A percentile compares a stretch with the other conserved stretches of the same genome.
These are phyloP conservation scores for Quadriops clusia DNA, from an alignment of 2,888 invertebrate species.

Conservation along the genomic window DNA sequence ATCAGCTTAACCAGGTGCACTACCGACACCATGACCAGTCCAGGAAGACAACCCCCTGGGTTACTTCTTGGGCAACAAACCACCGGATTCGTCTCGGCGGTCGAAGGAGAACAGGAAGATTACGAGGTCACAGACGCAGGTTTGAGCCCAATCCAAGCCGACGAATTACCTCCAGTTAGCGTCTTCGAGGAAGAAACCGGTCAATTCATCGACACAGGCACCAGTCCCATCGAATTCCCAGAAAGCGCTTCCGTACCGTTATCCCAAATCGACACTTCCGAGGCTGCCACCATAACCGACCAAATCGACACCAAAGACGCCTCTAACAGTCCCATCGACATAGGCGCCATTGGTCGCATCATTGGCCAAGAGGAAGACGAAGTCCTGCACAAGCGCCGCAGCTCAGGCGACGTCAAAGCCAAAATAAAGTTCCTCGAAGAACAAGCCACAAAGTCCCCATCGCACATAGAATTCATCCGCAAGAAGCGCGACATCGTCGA, in stretches of 20 bases:
- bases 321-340: conserved; percentile 40
- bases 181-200: conserved; percentile 33
- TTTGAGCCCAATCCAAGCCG: conserved; percentile 43
- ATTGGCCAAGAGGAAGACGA: conserved; percentile 31
- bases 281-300: conserved; percentile 41
- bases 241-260: conserved; percentile 33
- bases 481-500: conserved; percentile 30
- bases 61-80: conserved; percentile 32
- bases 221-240: conserved; percentile 41
- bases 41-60: conserved; percentile 31
- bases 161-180: conserved; percentile 33
- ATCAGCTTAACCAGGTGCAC: conserved; percentile 42
- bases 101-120: conserved; percentile 37
- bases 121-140: conserved; percentile 44
- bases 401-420: conserved; percentile 44
- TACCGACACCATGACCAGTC: conserved; percentile 36
- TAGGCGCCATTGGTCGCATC: conserved; percentile 8
- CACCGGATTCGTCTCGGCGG: conserved; percentile 38
- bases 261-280: conserved; percentile 39
- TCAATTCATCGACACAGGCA: conserved; percentile 38
- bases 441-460: conserved; percentile 31
- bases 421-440: conserved; percentile 44
- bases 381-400: conserved; percentile 28
- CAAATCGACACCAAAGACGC: conserved; percentile 41
- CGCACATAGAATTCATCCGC: conserved; percentile 28